Evolutionary conservation across 2,797 vertebrate genomes (phyloP).

Genomic region (Kryptolebias ocellatus): DNA sequence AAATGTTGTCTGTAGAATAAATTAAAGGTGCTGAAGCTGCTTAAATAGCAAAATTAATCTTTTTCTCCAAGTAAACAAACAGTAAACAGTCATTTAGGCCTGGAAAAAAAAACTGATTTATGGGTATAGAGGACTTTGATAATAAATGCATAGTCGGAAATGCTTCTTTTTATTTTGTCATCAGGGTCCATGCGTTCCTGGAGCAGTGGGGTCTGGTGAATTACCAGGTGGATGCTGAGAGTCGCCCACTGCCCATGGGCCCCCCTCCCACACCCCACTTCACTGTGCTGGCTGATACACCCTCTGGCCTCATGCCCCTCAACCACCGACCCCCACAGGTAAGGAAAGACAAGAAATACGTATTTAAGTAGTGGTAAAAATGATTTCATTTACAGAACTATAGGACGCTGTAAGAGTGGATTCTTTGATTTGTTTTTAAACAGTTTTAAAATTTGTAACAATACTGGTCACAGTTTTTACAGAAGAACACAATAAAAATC

Average conservation of each 20-base stretch:
- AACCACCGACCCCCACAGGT: constrained; percentile 94
- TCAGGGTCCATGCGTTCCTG: constrained; percentile 94
- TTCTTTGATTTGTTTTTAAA: background rate
- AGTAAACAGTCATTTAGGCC: too few relatives aligned
- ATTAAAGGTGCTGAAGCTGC: too few relatives aligned
- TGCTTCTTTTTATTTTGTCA: background rate
- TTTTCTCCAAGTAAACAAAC: too few relatives aligned
- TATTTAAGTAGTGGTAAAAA: too few relatives aligned
- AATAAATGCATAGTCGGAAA: background rate
- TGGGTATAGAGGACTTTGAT: background rate
- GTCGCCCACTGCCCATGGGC: constrained; percentile 94
- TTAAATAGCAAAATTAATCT: too few relatives aligned
- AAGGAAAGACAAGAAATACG: constrained; percentile 11
- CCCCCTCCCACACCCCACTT: constrained; percentile 97
- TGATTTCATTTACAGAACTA: background rate
- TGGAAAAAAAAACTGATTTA: too few relatives aligned
- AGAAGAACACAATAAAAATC: background rate
- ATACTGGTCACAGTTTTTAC: background rate
- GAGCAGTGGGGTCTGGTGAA: constrained; percentile 99
- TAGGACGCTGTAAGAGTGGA: background rate
- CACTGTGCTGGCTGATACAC: constrained; percentile 94
- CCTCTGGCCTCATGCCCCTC: constrained; percentile 93
- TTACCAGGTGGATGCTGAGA: constrained; percentile 96
- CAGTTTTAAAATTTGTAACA: background rate
- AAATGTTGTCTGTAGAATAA: too few relatives aligned